Evolutionary conservation across 2,113 vertebrate genomes (phyloP).

Genomic region (Progne subis): DNA sequence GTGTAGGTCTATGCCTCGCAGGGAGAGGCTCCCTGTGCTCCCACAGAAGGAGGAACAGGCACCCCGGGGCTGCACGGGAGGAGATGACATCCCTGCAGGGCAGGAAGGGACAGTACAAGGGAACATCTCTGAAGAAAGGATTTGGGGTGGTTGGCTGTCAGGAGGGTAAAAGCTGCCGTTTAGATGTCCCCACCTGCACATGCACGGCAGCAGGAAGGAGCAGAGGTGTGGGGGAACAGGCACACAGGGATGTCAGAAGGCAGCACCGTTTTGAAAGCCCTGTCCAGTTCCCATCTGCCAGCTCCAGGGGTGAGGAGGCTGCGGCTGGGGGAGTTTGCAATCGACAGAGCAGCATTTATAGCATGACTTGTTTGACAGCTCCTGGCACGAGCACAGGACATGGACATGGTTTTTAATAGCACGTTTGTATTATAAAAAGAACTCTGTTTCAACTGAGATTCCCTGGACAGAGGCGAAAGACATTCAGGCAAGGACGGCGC

Average conservation of each 20-base stretch:
- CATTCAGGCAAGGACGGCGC: neutral
- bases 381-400: constrained; percentile 13
- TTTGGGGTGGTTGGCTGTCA: neutral
- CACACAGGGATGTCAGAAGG: neutral
- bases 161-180: neutral
- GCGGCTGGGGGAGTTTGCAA: neutral
- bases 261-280: neutral
- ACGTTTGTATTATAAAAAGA: constrained; percentile 40
- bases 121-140: neutral
- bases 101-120: fast-evolving
- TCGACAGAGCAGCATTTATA: neutral
- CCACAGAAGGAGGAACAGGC: neutral
- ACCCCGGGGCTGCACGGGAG: neutral
- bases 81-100: neutral
- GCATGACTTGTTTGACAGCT: constrained; percentile 26
- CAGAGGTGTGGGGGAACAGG: neutral
- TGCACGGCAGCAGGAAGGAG: neutral
- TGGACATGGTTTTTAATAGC: constrained; percentile 13
- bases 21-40: neutral
- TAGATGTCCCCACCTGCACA: neutral
- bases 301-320: neutral
- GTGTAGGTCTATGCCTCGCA: neutral
- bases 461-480: constrained; percentile 34
- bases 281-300: neutral
- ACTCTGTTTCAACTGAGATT: constrained; percentile 20